Conservation (phyloP, 2,797 vertebrate genomes). For the Typhlichthys eigenmanni region DNA sequence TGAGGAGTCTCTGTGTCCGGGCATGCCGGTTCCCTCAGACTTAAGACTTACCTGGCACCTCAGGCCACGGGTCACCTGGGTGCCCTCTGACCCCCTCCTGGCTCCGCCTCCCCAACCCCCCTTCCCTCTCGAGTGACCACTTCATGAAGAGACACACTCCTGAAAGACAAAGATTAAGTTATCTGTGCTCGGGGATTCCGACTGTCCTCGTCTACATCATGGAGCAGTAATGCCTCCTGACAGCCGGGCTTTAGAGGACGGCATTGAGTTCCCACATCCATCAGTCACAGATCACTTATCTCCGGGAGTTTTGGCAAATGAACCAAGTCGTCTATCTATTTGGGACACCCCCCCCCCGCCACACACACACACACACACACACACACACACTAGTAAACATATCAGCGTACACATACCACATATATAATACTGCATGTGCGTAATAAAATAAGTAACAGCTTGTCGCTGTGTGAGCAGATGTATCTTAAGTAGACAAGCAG, state of each 20-base stretch:
- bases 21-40: conserved; percentile 58
- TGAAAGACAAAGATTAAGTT: conserved; percentile 77
- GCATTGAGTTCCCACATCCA: conserved; percentile 62
- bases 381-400: background rate
- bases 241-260: conserved; percentile 68
- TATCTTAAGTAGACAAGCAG: too few species aligned
- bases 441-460: background rate
- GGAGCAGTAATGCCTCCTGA: conserved; percentile 74
- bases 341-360: conserved; percentile 11
- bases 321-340: conserved; percentile 66
- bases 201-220: conserved; percentile 52
- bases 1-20: conserved; percentile 57
- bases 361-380: background rate
- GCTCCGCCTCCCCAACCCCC: background rate
- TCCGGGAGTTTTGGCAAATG: conserved; percentile 43
- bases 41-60: conserved; percentile 54
- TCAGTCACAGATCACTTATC: conserved; percentile 57
- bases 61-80: conserved; percentile 72
- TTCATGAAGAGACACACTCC: conserved; percentile 58
- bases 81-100: conserved; percentile 26
- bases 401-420: conserved; percentile 13
- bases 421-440: background rate
- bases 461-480: background rate
- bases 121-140: conserved; percentile 63
- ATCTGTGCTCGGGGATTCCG: conserved; percentile 67